These are phyloP conservation scores for Popillia japonica DNA, from an alignment of 1,140 invertebrate genomes.

Conservation along the genomic window DNA sequence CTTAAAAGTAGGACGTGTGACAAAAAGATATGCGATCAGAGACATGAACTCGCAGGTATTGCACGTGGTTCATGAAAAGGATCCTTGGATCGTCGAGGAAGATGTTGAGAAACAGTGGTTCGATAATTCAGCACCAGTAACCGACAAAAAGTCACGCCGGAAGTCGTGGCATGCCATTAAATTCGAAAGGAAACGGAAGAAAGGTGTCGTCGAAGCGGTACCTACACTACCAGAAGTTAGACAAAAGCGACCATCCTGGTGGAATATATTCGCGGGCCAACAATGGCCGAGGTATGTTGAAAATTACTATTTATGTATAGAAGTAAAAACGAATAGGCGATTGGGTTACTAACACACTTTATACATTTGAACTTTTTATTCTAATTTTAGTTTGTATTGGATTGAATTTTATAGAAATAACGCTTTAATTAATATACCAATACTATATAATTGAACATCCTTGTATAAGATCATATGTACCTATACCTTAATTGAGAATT, in stretches of 20 bases:
- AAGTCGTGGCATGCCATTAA: conserved; percentile 79
- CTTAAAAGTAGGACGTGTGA: conserved; percentile 6
- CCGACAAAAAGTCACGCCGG: conserved; percentile 62
- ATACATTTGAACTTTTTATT: not conserved
- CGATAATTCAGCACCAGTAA: conserved; percentile 53
- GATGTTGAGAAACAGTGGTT: conserved; percentile 63
- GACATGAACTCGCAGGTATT: conserved; percentile 55
- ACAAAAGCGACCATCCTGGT: conserved; percentile 83
- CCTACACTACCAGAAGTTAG: conserved; percentile 65
- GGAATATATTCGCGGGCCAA: conserved; percentile 84
- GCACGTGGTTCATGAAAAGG: conserved; percentile 56
- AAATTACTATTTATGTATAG: not conserved
- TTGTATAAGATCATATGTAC: too few species aligned
- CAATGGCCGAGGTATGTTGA: conserved; percentile 68
- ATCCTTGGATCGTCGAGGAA: conserved; percentile 59
- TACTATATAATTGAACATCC: too few species aligned
- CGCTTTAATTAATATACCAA: not conserved
- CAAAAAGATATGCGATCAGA: conserved; percentile 20
- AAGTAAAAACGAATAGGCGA: not conserved
- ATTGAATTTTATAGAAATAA: not conserved
- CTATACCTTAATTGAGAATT: too few species aligned
- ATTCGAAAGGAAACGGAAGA: conserved; percentile 71
- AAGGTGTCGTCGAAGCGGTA: conserved; percentile 66
- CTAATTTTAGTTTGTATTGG: not conserved
- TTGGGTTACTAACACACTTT: not conserved